Evolutionary conservation across 2,888 invertebrate genomes (phyloP), one percentile per base, ranked within the genome.

Genomic region (Cataglyphis rosenhaueri): DNA sequence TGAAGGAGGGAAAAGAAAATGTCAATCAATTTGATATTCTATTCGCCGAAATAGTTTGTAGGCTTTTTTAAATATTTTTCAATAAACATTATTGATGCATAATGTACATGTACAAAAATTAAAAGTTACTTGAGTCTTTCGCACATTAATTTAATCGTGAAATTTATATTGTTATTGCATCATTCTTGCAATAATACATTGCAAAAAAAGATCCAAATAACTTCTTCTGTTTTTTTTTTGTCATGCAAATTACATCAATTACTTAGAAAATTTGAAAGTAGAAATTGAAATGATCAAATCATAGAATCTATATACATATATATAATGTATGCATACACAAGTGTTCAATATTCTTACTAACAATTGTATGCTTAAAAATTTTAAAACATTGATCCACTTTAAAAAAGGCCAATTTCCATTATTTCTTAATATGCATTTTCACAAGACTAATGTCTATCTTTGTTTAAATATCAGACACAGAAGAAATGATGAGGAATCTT

Each of bases 1-100:
- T 98, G 97, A 97, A 97, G 97, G 95, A 95, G 95, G 95, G 95
- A 95, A 95, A 95, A 95, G 95, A 95, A 95, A 94, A 95, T 93
- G 92, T 95, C 95, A 95, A 94, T 95, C 95, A 95, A 95, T 94
- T 92, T 93, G 88, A 92, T 92, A 93, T 93, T 87, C 91, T 92
- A 92, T 92, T 89, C 86, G 86, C 90, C 90, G 12, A 18, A 87
- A 87, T 92, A 84, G 73, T 88, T 88, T 89, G 82, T 83, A 65
- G 70, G 57, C 62, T 61, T 87, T 86, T 89, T 85, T 76, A 84
- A 85, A 85, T 87, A 78, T 88, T 85, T 87, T 82, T 87, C 81
- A 38, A 76, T 84, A 71, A 6, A 81, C 82, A 86, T 88, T 85
- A 87, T 89, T 89, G 89, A 89, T 89, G 87, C 81, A 84, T 79